Percentiles rank a stretch among this genome's conserved stretches.
phyloP scores from a whole-genome alignment of 2,113 vertebrate genomes.

The Corythornis madagascariensis region DNA sequence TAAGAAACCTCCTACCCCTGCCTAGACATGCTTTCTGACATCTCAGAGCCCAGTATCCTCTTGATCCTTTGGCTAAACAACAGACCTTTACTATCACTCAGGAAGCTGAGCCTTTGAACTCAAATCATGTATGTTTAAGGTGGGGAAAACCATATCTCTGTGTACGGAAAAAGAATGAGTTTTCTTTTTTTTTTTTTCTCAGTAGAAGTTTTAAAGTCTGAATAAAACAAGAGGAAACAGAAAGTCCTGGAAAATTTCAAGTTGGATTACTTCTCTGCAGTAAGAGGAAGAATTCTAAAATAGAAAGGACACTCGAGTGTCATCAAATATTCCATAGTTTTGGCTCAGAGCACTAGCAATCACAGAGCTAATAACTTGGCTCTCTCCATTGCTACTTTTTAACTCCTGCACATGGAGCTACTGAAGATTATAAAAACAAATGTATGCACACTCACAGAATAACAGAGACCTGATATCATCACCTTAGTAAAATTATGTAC shows the following conservation, averaged over 20 bases:
- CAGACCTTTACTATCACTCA: conserved; percentile 61
- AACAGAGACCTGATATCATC: background rate
- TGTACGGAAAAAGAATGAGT: conserved; percentile 24
- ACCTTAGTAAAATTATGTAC: background rate
- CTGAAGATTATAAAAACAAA: background rate
- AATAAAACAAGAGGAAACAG: background rate
- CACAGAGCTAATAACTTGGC: background rate
- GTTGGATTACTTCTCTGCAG: background rate
- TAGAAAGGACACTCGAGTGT: background rate
- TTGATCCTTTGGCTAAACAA: conserved; percentile 67
- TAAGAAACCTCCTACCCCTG: conserved; percentile 38
- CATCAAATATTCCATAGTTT: background rate
- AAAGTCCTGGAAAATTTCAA: conserved; percentile 11
- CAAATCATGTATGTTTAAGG: conserved; percentile 64
- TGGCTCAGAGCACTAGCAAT: background rate
- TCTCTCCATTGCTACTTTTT: background rate
- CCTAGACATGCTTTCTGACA: conserved; percentile 35
- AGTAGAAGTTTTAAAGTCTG: background rate
- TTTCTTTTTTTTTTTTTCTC: background rate
- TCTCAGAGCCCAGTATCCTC: conserved; percentile 54
- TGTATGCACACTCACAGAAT: background rate
- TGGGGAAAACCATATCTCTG: conserved; percentile 65
- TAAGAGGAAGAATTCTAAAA: background rate
- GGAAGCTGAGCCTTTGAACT: conserved; percentile 69
- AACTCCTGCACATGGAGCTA: background rate